Evolutionary conservation across 2,797 vertebrate species (phyloP), one percentile per base, ranked within the genome.

Genomic region (Thaleichthys pacificus): DNA sequence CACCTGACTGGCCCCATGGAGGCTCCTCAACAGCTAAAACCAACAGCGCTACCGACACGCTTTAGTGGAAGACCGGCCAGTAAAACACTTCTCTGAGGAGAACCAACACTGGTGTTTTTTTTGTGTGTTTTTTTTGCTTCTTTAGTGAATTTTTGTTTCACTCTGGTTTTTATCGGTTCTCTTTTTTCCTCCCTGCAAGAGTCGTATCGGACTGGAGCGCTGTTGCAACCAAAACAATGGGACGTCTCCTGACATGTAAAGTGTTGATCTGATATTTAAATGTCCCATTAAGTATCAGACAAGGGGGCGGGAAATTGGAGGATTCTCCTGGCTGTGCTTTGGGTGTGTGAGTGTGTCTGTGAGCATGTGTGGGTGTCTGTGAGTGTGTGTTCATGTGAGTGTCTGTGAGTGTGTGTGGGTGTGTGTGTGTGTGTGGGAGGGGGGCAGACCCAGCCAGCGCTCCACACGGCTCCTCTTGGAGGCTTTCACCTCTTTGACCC

Each of bases 1-100:
- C 85, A 88, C 89, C 89, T 24, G 91, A 92, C 85, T 78, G 74
- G 80, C 62, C 84, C 69, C 83, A 87, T 77, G 82, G 87, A 74
- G 84, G 73, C 79, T 73, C 81, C 70, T 80, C 79, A 67, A 61
- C 80, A 74, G 84, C 90, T 89, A 90, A 90, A 93, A 90, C 88
- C 90, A 93, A 93, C 92, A 93, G 74, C 74, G 69, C 80, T 78
- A 1, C 84, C 90, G 90, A 85, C 86, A 88, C 77, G 90, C 89
- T 86, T 88, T 82, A 83, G 83, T 84, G 85, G 88, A 77, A 86
- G 84, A 81, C 67, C 82, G 68, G 83, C 81, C 84, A 84, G 83
- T 89, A 91, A 91, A 92, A 88, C 79, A 78, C 80, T 47, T 79
- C 75, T 78, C 75, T 72, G 77, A 86, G 83, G 38, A 11, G 38